Evolutionary conservation across 2,888 invertebrate genomes (phyloP), one percentile per base, ranked within the genome.

Genomic region (Chydorus sphaericus): DNA sequence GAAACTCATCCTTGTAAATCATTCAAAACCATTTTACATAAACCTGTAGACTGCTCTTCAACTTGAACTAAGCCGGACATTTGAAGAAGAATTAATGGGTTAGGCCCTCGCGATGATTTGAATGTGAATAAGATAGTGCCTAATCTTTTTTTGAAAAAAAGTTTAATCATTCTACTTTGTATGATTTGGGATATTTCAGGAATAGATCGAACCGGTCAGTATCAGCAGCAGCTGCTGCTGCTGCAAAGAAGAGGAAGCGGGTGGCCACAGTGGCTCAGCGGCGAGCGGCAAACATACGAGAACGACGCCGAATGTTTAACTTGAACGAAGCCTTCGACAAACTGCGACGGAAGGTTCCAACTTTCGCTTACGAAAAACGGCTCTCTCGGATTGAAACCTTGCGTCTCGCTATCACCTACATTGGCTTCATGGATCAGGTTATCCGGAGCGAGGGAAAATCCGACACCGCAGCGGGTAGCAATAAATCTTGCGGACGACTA

Each of bases 291-390:
- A 93, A 93, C 71, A 91, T 92, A 60, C 79, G 92, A 3, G 94
- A 96, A 70, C 75, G 94, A 53, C 77, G 92, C 23, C 77, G 94
- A 60, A 94, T 96, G 92, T 92, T 90, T 69, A 93, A 92, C 71
- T 74, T 94, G 60, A 96, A 94, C 69, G 92, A 92, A 68, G 93
- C 93, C 1, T 96, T 96, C 65, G 94, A 94, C 68, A 87, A 87
- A 67, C 73, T 96, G 38, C 75, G 94, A 28, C 77, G 91, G 65
- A 91, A 91, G 77, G 68, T 65, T 52, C 94, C 94, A 20, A 94
- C 94, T 0, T 96, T 96, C 66, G 93, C 94, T 0, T 94, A 94
- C 69, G 94, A 96, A 70, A 94, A 94, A 69, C 80, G 93, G 0
- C 76, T 96, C 2, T 94, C 93, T 0, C 81, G 94, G 61, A 94